phyloP scores from a whole-genome alignment of 2,113 vertebrate genomes.

The Tupaia chinensis region DNA sequence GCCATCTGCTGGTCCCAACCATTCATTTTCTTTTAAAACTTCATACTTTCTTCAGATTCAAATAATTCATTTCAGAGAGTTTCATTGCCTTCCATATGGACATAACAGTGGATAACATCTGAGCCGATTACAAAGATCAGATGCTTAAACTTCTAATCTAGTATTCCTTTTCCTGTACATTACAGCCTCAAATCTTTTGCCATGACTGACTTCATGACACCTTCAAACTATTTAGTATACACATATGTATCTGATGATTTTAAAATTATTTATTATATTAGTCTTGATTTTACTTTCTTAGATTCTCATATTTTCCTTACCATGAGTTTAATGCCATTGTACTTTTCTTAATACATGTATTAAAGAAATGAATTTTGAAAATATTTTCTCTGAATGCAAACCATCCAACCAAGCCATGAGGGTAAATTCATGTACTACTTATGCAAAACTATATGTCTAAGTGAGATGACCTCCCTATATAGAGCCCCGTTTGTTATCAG shows the following conservation, averaged over 20 bases:
- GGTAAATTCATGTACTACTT: not conserved
- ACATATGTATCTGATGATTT: not conserved
- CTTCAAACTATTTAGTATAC: not conserved
- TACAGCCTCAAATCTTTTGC: not conserved
- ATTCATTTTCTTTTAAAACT: not conserved
- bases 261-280: not conserved
- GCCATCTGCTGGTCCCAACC: too few relatives aligned
- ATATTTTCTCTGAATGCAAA: not conserved
- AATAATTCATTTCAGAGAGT: too few relatives aligned
- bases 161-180: not conserved
- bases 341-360: not conserved
- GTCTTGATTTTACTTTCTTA: not conserved
- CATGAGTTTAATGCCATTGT: not conserved
- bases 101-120: not conserved
- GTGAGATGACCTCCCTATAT: not conserved
- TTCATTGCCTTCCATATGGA: not conserved
- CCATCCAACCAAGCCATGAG: not conserved
- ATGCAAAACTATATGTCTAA: not conserved
- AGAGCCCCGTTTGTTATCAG: not conserved
- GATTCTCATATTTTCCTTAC: not conserved
- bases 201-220: not conserved
- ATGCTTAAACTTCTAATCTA: not conserved
- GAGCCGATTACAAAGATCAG: not conserved
- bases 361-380: not conserved
- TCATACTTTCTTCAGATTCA: not conserved